phyloP scores from a whole-genome alignment of 23 tunicate species.

The Trididemnum clinides region DNA sequence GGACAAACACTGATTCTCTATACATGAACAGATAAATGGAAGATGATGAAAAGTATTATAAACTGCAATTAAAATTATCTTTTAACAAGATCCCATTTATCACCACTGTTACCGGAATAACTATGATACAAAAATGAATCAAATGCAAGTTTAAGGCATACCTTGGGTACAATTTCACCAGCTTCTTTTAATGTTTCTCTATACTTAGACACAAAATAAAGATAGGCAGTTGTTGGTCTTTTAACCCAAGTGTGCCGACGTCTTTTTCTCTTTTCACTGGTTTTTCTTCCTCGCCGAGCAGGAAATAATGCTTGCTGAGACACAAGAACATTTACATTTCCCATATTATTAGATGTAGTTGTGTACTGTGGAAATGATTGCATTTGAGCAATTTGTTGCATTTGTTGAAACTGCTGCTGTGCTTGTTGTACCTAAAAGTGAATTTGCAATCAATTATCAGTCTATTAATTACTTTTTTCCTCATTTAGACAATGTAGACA shows the following conservation, averaged over 20 bases:
- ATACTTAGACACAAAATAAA: conserved; percentile 99
- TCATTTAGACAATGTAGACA: too few species aligned
- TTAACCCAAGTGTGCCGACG: conserved; percentile 91
- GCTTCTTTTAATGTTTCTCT: conserved; percentile 95
- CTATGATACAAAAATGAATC: too few species aligned
- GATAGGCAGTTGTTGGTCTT: conserved; percentile 96
- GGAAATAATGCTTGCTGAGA: conserved; percentile 40
- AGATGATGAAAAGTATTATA: too few species aligned
- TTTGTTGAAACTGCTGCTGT: conserved; percentile 87
- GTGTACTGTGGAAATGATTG: conserved; percentile 84
- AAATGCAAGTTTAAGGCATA: too few species aligned
- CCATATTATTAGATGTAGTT: conserved; percentile 24
- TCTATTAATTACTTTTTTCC: too few species aligned
- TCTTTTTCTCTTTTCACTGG: conserved; percentile 78
- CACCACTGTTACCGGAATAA: too few species aligned
- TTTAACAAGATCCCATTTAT: too few species aligned
- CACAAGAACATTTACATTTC: conserved; percentile 24
- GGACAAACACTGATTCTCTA: too few species aligned
- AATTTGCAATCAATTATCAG: background rate
- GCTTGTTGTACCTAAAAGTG: conserved; percentile 74
- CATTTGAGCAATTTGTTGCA: conserved; percentile 86
- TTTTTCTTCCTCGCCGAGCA: conserved; percentile 58
- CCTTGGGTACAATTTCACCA: conserved; percentile 98
- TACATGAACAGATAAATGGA: too few species aligned
- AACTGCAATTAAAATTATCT: too few species aligned